Evolutionary conservation across 2,113 vertebrate genomes (phyloP).

Genomic region (Oxygymnocypris stewartii): DNA sequence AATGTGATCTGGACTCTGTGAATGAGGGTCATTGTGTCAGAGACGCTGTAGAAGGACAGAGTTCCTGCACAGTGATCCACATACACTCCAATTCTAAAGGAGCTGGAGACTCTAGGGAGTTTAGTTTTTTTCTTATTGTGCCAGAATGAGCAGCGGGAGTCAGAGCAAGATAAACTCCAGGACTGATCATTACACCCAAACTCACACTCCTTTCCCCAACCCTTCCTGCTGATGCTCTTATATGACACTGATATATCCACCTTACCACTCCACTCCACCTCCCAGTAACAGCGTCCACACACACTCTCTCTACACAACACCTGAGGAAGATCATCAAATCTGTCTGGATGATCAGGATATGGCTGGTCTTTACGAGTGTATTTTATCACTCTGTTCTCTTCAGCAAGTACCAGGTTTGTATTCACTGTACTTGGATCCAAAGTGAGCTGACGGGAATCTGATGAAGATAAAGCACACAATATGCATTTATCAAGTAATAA

Average conservation of each 20-base stretch:
- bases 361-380: fast-evolving
- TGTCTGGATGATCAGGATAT: constrained; percentile 2
- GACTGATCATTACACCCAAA: neutral
- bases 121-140: neutral
- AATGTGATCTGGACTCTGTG: constrained; percentile 17
- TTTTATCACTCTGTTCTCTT: neutral
- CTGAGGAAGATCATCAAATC: neutral
- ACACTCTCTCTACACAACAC: neutral
- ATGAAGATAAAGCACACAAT: neutral
- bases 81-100: constrained; percentile 1
- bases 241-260: neutral
- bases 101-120: neutral
- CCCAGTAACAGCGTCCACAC: constrained; percentile 28
- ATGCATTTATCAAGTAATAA: no score
- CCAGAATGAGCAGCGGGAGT: neutral
- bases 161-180: neutral
- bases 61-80: constrained; percentile 23
- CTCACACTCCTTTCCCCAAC: fast-evolving
- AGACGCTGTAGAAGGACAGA: constrained; percentile 23
- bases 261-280: neutral
- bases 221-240: constrained; percentile 26
- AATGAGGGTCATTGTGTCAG: constrained; percentile 27
- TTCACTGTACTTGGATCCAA: neutral
- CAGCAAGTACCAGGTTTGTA: neutral
- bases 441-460: neutral